Base-by-base conservation (phyloP, 2,797 vertebrate species). In the Salarias fasciatus region DNA sequence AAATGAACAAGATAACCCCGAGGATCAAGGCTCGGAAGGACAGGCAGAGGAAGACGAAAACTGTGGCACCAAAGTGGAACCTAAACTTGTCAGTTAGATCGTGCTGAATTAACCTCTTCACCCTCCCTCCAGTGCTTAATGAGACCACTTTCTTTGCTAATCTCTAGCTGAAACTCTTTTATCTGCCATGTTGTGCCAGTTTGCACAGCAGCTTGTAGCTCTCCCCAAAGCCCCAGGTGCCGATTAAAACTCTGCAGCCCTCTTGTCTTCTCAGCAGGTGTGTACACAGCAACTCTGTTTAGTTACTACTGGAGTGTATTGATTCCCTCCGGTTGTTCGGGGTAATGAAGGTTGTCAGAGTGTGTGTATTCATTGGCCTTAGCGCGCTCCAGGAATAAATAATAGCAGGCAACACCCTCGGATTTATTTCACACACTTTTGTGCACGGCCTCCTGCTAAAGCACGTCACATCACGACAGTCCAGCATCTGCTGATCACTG, bases 201-300 rank as follows among this genome's bases (percentile, higher is more conserved):
- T 29, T 47, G 6, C 29, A 31, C 11, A 38, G 6, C 5, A 42
- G 11, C 10, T 9, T 37, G 36, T 36, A 14, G 35, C 13, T 53
- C 31, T 13, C 6, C 30, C 31, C 3, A 5, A 5, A 31, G 15
- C 14, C 4, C 36, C 8, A 42, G 31, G 30, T 53, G 46, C 33
- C 7, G 15, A 57, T 49, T 37, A 7, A 30, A 46, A 24, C 18
- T 24, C 18, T 12, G 28, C 11, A 46, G 44, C 9, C 7, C 29
- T 45, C 37, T 30, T 31, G 50, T 64, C 53, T 68, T 13, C 51
- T 38, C 47, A 31, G 53, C 38, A 63, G 53, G 11, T 61, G 8
- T 12, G 24, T 11, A 6, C 11, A 15, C 47, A 64, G 15, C 11
- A 29, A 45, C 24, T 28, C 10, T 30, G 11, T 11, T 35, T 12